Evolutionary conservation across 2,113 vertebrate genomes (phyloP).

Genomic region (Zingel zingel): DNA sequence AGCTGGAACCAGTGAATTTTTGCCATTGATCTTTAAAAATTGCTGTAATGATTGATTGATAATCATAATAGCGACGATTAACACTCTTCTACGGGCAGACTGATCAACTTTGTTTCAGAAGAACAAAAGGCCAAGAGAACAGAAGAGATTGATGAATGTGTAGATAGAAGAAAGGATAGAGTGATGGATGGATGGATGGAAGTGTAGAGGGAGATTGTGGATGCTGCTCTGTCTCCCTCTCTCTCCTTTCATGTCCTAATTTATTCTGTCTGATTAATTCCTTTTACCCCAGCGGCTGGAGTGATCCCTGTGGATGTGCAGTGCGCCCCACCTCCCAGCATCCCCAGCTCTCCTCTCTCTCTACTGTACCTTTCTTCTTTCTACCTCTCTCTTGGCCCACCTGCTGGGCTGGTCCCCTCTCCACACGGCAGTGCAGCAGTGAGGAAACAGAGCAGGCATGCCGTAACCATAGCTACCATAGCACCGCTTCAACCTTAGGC

Average conservation of each 20-base stretch:
- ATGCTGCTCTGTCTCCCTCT: constrained; percentile 30
- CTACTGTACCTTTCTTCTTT: constrained; percentile 38
- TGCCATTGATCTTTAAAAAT: not conserved
- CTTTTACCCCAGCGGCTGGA: constrained; percentile 72
- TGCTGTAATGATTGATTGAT: not conserved
- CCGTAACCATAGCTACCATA: constrained; percentile 69
- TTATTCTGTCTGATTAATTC: constrained; percentile 84
- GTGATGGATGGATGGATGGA: constrained; percentile 33
- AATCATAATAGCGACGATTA: too few species aligned
- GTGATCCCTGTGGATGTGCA: constrained; percentile 66
- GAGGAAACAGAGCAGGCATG: constrained; percentile 59
- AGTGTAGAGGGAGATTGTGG: constrained; percentile 19
- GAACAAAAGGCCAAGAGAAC: too few species aligned
- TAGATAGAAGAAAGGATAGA: constrained; percentile 5
- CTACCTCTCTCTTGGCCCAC: constrained; percentile 64
- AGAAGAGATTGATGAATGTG: constrained; percentile 15
- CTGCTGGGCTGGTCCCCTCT: constrained; percentile 74
- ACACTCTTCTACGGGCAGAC: not conserved
- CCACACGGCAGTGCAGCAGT: constrained; percentile 14
- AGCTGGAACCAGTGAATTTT: not conserved
- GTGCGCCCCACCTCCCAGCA: constrained; percentile 50
- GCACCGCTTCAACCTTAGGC: constrained; percentile 2
- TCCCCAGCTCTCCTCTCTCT: constrained; percentile 12
- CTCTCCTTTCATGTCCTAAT: constrained; percentile 82
- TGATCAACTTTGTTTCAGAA: not conserved